Evolutionary conservation across 1,140 invertebrate species (phyloP), one percentile per base, ranked within the genome.

Genomic region (Brachionus calyciflorus): DNA sequence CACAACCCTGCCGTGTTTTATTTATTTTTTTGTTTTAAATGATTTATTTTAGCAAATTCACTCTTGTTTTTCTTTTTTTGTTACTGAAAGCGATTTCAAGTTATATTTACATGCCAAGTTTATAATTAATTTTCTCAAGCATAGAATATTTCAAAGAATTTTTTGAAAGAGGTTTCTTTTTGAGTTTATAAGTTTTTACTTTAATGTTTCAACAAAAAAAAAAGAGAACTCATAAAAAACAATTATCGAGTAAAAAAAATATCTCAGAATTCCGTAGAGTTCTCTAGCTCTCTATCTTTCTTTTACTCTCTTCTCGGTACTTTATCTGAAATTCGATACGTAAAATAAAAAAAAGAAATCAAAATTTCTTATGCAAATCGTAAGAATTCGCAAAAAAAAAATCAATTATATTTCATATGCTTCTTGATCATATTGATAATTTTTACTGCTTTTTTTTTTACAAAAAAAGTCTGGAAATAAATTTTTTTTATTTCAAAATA

Each of bases 71-170:
- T 9, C 9, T 9, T 37, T 37, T 37, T 9, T 37, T 9, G 4
- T 30, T 14, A 65, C 17, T 19, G 26, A 65, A 24, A 24, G 19
- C 33, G 37, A 60, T 37, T 60, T 53, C 19, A 53, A 53, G 19
- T 53, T 24, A 53, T 21, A 14, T 60, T 60, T 60, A 65, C 60
- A 65, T 44, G 60, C 60, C 40, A 46, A 65, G 60, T 46, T 60
- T 60, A 44, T 65, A 65, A 65, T 65, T 65, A 65, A 44, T 65
- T 65, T 65, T 65, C 37, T 65, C 60, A 65, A 65, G 60, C 60
- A 60, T 33, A 37, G 37, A 19, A 65, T 24, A 65, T 41, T 46
- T 46, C 9, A 46, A 17, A 46, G 9, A 46, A 14, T 46, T 65
- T 65, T 65, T 65, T n/a, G n/a, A n/a, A n/a, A 37, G 44, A 65